Base-by-base conservation (phyloP, 2,113 vertebrate species). In the Sturnus vulgaris region DNA sequence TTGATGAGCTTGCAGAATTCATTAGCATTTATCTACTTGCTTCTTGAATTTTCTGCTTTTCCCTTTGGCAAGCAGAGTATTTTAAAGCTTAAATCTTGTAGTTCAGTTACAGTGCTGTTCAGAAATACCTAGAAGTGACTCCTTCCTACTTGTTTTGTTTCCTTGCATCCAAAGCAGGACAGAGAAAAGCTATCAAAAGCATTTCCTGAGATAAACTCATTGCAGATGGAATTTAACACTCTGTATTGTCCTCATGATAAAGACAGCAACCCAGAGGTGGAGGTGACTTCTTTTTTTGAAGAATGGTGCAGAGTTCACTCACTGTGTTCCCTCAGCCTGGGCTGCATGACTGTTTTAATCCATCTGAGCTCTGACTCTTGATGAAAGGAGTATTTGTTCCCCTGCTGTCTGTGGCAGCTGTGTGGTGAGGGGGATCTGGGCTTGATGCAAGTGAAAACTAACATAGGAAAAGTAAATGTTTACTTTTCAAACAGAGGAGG, bases 191-290 rank as follows among this genome's bases (percentile, higher is more conserved):
- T 80, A 16, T 80, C 79, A 66, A 50, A 90, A 83, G 88, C 80
- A 47, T 61, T 92, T 93, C 35, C 47, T 42, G 76, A 50, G 76
- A 70, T 88, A 78, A 86, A 24, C 47, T 78, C 30, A 5, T 40
- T 78, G 81, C 65, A 72, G 72, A 7, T 85, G 90, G 72, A 90
- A 73, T 96, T 95, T 44, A 82, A 80, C 52, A 79, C 91, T 88
- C 37, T 61, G 4, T 68, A 10, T 92, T 70, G 56, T 86, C 44
- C 66, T 91, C 57, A 18, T 73, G 86, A 19, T 66, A 37, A 40
- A 76, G 25, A 15, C 30, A 77, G 39, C 57, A 86, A 21, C 63
- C 42, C 40, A 80, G 84, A 77, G 81, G 57, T 63, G 46, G 91
- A 90, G 70, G 66, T 96, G 94, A 70, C 88, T 88, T 76, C 47